phyloP scores from a whole-genome alignment of 2,113 vertebrate species.

The Sinocyclocheilus grahami region DNA sequence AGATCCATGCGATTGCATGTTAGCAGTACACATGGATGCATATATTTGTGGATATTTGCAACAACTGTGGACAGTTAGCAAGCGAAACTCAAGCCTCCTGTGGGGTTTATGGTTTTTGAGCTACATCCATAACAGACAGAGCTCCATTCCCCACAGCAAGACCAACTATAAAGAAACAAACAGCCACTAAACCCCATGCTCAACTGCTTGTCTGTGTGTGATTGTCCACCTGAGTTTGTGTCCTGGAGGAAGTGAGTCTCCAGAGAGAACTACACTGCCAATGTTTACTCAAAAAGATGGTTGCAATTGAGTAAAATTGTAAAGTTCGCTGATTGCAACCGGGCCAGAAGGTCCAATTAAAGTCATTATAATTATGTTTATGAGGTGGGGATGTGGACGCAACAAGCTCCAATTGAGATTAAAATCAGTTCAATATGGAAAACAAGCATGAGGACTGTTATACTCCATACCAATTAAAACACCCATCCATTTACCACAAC shows the following conservation, averaged over 20 bases:
- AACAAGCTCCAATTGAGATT: constrained; percentile 35
- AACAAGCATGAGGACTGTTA: constrained; percentile 37
- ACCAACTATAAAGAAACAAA: constrained; percentile 23
- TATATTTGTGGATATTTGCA: constrained; percentile 54
- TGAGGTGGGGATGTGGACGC: constrained; percentile 33
- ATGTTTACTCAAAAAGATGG: constrained; percentile 61
- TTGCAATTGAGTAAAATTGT: constrained; percentile 69
- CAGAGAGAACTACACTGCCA: background rate
- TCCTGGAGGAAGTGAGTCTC: background rate
- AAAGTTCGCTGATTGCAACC: constrained; percentile 73
- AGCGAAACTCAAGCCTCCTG: constrained; percentile 47
- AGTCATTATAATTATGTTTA: constrained; percentile 71
- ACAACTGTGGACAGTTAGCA: constrained; percentile 58
- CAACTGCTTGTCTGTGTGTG: background rate
- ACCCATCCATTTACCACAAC: constrained; percentile 6
- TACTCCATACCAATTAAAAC: constrained; percentile 18
- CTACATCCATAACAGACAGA: constrained; percentile 50
- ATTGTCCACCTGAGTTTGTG: background rate
- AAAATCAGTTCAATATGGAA: constrained; percentile 51
- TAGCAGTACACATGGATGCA: background rate
- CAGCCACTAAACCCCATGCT: constrained; percentile 27
- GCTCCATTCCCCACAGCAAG: constrained; percentile 34
- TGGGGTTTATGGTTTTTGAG: constrained; percentile 49
- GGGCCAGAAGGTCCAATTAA: constrained; percentile 69
- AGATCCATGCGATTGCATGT: background rate